Evolutionary conservation across 2,113 vertebrate genomes (phyloP).

Genomic region (Equus przewalskii): DNA sequence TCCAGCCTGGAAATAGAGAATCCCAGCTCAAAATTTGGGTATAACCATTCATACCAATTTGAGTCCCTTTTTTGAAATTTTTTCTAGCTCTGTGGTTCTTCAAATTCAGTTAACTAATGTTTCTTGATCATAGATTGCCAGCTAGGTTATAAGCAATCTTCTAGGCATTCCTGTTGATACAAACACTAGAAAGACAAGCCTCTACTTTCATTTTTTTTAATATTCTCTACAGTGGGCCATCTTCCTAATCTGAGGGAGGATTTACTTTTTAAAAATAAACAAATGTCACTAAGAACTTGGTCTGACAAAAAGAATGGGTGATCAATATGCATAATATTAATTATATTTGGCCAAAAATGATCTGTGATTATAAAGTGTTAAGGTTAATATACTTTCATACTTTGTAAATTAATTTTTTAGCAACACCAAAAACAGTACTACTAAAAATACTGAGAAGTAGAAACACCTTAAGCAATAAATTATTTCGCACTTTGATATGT

Average conservation of each 20-base stretch:
- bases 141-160: background rate
- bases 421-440: background rate
- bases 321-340: background rate
- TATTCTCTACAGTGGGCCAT: background rate
- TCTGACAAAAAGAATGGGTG: background rate
- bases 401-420: constrained; percentile 32
- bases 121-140: background rate
- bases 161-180: background rate
- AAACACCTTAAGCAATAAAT: constrained; percentile 22
- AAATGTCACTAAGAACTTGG: background rate
- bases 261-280: background rate
- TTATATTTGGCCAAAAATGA: background rate
- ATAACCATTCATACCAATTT: background rate
- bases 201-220: background rate
- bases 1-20: background rate
- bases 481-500: background rate
- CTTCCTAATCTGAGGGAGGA: background rate
- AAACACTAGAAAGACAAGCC: background rate
- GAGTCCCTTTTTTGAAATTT: background rate
- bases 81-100: background rate
- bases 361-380: background rate
- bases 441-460: constrained; percentile 11
- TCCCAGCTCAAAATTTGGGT: background rate
- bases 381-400: background rate
- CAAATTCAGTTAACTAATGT: background rate